A percentile compares a stretch with the other conserved stretches of the same genome.
Evolutionary conservation across 1,140 invertebrate species (phyloP).

Genomic region (Dreissena rostriformis): DNA sequence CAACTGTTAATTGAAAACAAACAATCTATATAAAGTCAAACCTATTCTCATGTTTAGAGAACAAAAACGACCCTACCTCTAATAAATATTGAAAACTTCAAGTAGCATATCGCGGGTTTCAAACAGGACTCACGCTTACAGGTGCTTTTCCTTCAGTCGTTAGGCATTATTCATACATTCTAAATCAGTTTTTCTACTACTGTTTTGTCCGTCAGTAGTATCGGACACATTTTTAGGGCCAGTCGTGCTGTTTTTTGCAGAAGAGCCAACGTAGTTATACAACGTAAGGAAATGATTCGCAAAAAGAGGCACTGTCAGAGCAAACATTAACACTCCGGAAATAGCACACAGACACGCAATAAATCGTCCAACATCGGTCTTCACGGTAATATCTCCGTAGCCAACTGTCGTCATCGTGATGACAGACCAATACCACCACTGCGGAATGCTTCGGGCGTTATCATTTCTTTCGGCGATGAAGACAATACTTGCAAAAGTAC

Average conservation of each 20-base stretch:
- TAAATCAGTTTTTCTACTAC: no score
- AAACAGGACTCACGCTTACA: no score
- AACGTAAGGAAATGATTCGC: conserved; percentile 87
- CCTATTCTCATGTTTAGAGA: no score
- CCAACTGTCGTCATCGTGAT: conserved; percentile 99
- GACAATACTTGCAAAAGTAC: conserved; percentile 42
- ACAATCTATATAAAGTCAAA: no score
- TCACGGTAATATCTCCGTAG: conserved; percentile 86
- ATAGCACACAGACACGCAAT: conserved; percentile 96
- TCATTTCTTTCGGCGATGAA: conserved; percentile 22
- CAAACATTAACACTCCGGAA: conserved; percentile 96
- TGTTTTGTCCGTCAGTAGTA: neutral
- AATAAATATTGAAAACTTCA: no score
- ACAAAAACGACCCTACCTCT: no score
- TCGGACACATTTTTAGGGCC: neutral
- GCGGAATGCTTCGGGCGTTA: conserved; percentile 37
- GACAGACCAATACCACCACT: conserved; percentile 86
- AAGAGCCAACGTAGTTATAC: conserved; percentile 36
- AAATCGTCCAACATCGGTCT: conserved; percentile 90
- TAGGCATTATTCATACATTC: no score
- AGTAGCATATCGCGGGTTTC: no score
- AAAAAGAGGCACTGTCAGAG: conserved; percentile 97
- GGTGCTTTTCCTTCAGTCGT: no score
- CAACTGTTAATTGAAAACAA: no score
- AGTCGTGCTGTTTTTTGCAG: neutral